Conservation (phyloP, 2,888 invertebrate genomes). For the Rhagonycha fulva region DNA sequence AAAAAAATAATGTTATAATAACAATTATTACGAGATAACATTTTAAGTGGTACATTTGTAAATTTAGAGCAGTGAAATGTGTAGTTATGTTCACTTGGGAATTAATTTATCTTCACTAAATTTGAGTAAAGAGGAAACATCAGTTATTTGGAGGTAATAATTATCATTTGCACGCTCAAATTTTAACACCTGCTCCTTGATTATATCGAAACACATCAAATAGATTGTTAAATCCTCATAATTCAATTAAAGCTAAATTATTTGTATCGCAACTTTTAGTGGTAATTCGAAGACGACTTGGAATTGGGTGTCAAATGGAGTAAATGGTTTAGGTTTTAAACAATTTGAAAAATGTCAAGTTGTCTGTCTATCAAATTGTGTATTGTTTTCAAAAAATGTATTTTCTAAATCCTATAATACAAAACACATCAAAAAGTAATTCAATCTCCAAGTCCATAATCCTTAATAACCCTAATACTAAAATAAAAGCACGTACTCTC, state of each 20-base stretch:
- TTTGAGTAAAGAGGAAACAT: conserved; percentile 11
- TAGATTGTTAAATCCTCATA: background rate
- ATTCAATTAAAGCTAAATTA: background rate
- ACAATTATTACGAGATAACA: background rate
- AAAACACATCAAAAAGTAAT: conserved; percentile 29
- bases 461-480: conserved; percentile 31
- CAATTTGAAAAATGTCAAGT: background rate
- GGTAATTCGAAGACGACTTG: background rate
- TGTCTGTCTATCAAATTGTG: background rate
- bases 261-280: background rate
- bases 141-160: conserved; percentile 8
- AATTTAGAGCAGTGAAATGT: conserved; percentile 6
- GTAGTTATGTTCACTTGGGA: conserved; percentile 7
- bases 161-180: conserved; percentile 18
- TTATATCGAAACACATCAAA: background rate
- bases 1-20: background rate
- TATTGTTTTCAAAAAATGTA: background rate
- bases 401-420: conserved; percentile 8
- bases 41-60: background rate
- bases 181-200: conserved; percentile 12
- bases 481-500: conserved; percentile 33
- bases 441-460: conserved; percentile 29
- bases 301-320: background rate
- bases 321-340: background rate
- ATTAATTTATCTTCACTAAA: conserved; percentile 20